phyloP scores from a whole-genome alignment of 2,113 vertebrate species.

The Mastomys natalensis region DNA sequence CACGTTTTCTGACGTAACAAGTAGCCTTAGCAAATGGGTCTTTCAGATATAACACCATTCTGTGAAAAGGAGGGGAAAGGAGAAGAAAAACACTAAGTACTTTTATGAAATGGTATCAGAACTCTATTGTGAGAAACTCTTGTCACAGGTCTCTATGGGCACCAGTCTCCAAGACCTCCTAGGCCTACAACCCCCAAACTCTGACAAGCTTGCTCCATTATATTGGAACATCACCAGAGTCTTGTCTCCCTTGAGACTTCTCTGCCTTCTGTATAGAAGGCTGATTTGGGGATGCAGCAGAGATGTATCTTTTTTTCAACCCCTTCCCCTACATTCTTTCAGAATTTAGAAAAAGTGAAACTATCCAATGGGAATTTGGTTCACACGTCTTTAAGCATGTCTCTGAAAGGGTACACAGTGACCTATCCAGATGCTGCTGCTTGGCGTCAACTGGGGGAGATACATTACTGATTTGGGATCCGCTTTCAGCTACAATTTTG shows the following conservation, averaged over 20 bases:
- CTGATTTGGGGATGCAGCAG: constrained; percentile 54
- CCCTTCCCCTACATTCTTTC: not conserved
- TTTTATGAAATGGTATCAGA: not conserved
- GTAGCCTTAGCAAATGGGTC: not conserved
- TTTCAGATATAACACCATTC: not conserved
- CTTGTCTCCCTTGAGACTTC: not conserved
- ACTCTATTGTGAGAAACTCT: not conserved
- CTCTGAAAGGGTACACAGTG: not conserved
- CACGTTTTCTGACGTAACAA: not conserved
- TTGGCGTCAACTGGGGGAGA: not conserved
- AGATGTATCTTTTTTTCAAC: constrained; percentile 29
- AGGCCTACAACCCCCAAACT: too few relatives aligned
- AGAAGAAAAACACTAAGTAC: not conserved
- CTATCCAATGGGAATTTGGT: not conserved
- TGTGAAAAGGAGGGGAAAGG: not conserved
- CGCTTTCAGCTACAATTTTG: not conserved
- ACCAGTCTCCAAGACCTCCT: fast-evolving
- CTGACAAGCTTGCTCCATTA: not conserved
- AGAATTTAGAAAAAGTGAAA: constrained; percentile 42
- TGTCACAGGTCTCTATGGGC: not conserved
- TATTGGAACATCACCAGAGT: not conserved
- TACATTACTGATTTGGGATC: not conserved
- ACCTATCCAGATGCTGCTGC: not conserved
- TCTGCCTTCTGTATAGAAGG: not conserved
- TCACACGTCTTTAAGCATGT: not conserved